Conservation (phyloP, 2,113 vertebrate species). For the Cervus canadensis region DNA sequence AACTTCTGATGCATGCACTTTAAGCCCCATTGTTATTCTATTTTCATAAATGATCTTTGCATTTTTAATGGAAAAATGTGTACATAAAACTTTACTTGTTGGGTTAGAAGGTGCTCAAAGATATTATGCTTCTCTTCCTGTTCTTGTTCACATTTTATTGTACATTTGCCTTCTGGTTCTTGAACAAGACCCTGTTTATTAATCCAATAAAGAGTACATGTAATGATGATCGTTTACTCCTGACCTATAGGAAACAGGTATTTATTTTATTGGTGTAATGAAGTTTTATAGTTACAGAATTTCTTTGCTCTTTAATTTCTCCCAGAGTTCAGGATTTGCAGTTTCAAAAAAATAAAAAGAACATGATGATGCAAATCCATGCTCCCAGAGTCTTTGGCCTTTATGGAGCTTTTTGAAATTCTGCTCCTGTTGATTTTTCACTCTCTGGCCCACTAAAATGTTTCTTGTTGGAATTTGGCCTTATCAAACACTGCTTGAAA, state of each 20-base stretch:
- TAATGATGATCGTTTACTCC: slow-evolving; percentile 54
- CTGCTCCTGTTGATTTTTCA: slow-evolving; percentile 29
- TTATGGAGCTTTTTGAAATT: slow-evolving; percentile 44
- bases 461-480: slow-evolving; percentile 35
- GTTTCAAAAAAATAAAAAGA: slow-evolving; percentile 35
- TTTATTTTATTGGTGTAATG: slow-evolving; percentile 62
- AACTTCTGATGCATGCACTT: background rate
- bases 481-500: slow-evolving; percentile 40
- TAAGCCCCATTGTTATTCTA: background rate
- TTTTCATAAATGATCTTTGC: slow-evolving; percentile 60
- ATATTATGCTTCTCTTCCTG: slow-evolving; percentile 41
- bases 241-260: slow-evolving; percentile 61
- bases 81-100: slow-evolving; percentile 38
- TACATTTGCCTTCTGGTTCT: slow-evolving; percentile 33
- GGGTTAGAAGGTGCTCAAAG: slow-evolving; percentile 39
- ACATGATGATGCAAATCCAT: background rate
- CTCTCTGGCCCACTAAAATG: background rate
- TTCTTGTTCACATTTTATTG: slow-evolving; percentile 51
- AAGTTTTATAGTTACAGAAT: slow-evolving; percentile 53
- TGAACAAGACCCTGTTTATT: slow-evolving; percentile 58
- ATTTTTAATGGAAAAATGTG: slow-evolving; percentile 28
- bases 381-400: background rate
- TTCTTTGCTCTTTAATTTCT: slow-evolving; percentile 55
- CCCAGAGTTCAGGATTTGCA: background rate
- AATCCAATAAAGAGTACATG: slow-evolving; percentile 55